Evolutionary conservation across 2,797 vertebrate species (phyloP).

Genomic region (Fringilla coelebs): DNA sequence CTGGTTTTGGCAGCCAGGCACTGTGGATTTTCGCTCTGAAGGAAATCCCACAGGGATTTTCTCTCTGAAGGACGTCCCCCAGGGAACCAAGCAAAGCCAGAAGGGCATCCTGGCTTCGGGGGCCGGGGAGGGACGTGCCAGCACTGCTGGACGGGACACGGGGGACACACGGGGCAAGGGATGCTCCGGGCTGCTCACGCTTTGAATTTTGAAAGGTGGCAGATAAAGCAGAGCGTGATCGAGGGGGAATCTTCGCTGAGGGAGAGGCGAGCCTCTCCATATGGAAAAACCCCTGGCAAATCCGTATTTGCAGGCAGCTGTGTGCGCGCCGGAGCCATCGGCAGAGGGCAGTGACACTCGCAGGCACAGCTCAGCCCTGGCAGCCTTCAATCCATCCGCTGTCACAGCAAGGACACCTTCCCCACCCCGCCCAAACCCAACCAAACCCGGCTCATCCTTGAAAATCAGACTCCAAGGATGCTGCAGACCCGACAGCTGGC

Average conservation of each 20-base stretch:
- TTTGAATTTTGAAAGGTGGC: not conserved
- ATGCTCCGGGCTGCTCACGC: accelerated
- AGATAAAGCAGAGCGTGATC: not conserved
- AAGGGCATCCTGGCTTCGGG: not conserved
- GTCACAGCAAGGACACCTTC: not conserved
- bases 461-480: not conserved
- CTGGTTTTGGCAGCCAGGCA: not conserved
- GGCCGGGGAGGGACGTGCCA: not conserved
- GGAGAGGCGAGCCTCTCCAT: not conserved
- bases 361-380: not conserved
- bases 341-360: slow-evolving; percentile 54
- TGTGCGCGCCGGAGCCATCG: not conserved
- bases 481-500: not conserved
- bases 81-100: not conserved
- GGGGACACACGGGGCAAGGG: accelerated
- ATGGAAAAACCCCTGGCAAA: not conserved
- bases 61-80: not conserved
- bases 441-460: accelerated
- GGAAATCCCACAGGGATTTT: not conserved
- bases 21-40: not conserved
- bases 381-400: not conserved
- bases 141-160: not conserved
- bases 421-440: not conserved
- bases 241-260: not conserved
- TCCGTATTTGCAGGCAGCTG: accelerated